A percentile compares a stretch with the other conserved stretches of the same genome.
phyloP scores from a whole-genome alignment of 2,888 invertebrate species.

The Lycocerus yunnanus region DNA sequence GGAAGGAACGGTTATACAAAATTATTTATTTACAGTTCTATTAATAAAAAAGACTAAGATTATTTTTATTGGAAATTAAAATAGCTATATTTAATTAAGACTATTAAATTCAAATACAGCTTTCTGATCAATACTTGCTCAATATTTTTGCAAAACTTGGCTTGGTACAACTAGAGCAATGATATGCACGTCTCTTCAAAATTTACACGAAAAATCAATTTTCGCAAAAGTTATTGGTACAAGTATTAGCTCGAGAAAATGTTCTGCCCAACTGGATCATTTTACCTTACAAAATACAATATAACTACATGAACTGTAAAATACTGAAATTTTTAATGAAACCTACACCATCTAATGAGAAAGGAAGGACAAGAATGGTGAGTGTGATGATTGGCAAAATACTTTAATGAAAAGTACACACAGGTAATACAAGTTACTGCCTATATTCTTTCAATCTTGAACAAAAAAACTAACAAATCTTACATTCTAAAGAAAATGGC shows the following conservation, averaged over 20 bases:
- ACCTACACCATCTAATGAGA: neutral
- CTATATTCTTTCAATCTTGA: neutral
- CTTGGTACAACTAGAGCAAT: neutral
- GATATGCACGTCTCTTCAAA: neutral
- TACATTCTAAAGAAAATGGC: neutral
- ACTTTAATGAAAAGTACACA: neutral
- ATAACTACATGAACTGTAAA: neutral
- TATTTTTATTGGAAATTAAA: neutral
- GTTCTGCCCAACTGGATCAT: slow-evolving; percentile 30
- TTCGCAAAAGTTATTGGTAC: neutral
- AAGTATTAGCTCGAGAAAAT: slow-evolving; percentile 6
- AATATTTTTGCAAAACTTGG: neutral
- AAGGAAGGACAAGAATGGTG: neutral
- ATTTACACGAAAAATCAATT: neutral
- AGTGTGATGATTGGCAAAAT: neutral
- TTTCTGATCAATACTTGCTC: neutral
- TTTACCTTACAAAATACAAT: slow-evolving; percentile 3
- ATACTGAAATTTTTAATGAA: neutral
- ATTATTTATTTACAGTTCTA: neutral
- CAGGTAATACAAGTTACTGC: neutral
- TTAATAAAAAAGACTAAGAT: neutral
- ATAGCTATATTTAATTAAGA: neutral
- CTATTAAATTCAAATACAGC: neutral
- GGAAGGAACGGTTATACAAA: neutral
- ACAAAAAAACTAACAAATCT: neutral